Percentiles rank a stretch among this genome's conserved stretches.
These are phyloP conservation scores for Schlechtendalia chinensis DNA, from an alignment of 1,140 invertebrate genomes.

Conservation along the genomic window DNA sequence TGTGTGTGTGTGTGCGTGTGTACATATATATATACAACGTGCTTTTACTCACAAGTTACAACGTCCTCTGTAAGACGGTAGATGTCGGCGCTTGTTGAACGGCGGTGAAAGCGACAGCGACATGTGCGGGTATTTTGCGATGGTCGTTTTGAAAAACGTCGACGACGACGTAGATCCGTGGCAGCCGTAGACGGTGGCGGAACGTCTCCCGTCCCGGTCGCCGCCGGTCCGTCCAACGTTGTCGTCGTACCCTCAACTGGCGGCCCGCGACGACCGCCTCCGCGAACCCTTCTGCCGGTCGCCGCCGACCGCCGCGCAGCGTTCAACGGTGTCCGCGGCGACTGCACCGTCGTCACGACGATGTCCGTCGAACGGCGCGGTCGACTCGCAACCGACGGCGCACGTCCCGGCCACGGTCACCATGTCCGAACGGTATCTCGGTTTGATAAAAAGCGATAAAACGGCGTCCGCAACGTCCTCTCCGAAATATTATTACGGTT, in stretches of 20 bases:
- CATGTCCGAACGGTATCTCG: background rate
- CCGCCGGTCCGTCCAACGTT: background rate
- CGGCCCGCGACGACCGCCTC: background rate
- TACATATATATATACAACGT: background rate
- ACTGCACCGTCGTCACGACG: background rate
- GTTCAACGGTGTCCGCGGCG: background rate
- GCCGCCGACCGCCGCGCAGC: background rate
- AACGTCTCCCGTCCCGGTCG: background rate
- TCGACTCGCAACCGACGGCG: background rate
- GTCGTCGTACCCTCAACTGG: slow-evolving; percentile 22
- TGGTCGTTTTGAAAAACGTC: background rate
- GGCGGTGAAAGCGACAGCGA: slow-evolving; percentile 59
- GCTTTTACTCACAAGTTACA: slow-evolving; percentile 56
- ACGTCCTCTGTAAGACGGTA: slow-evolving; percentile 57
- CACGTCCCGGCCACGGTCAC: background rate
- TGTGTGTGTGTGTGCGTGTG: no score
- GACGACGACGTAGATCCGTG: background rate
- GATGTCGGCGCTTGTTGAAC: slow-evolving; percentile 57
- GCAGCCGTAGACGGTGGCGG: no score
- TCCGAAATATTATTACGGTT: no score
- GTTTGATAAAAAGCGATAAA: no score
- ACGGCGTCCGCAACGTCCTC: no score
- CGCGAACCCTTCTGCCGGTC: background rate
- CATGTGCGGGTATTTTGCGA: slow-evolving; percentile 54
- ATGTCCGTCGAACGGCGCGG: background rate